phyloP scores from a whole-genome alignment of 1,140 invertebrate genomes.

The Trachelipus rathkii region DNA sequence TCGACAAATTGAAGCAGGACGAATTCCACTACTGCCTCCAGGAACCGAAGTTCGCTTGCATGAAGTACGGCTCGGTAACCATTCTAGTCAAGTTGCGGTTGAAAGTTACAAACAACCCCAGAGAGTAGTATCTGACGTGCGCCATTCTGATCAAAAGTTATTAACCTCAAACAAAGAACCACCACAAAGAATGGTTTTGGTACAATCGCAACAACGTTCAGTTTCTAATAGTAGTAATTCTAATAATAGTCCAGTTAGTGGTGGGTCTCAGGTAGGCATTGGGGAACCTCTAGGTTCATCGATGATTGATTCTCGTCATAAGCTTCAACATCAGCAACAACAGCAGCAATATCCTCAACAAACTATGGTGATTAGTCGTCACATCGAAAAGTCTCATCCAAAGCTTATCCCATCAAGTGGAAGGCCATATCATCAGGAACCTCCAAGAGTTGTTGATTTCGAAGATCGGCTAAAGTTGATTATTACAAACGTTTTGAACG shows the following conservation, averaged over 20 bases:
- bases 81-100: background rate
- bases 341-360: conserved; percentile 27
- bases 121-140: background rate
- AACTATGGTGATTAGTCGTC: background rate
- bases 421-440: conserved; percentile 51
- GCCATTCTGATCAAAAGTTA: background rate
- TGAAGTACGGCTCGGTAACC: conserved; percentile 1
- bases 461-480: conserved; percentile 88
- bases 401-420: background rate
- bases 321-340: conserved; percentile 18
- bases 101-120: background rate
- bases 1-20: conserved; percentile 50
- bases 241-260: background rate
- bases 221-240: background rate
- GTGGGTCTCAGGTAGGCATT: background rate
- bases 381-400: background rate
- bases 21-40: conserved; percentile 43
- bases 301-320: background rate
- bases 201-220: background rate
- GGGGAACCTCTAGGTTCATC: background rate
- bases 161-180: background rate
- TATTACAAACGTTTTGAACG: conserved; percentile 82
- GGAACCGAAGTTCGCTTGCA: conserved; percentile 36
- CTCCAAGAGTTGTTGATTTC: conserved; percentile 77
- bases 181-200: conserved; percentile 3